A percentile compares a stretch with the other conserved stretches of the same genome.
Conservation (phyloP, 2,888 invertebrate genomes). For the Melanchra persicariae region DNA sequence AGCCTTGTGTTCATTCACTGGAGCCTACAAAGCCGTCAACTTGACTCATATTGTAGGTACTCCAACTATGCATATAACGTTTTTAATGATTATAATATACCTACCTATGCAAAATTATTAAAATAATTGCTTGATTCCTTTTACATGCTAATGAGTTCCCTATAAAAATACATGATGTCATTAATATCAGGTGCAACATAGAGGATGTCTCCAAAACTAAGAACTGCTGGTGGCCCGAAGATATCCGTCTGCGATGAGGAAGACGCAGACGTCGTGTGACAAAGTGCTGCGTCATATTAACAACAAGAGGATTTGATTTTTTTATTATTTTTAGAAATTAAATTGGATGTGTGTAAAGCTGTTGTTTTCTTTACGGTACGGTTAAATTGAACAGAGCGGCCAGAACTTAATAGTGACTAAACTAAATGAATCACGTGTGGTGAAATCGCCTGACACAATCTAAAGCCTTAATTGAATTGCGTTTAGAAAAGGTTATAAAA, state of each 20-base stretch:
- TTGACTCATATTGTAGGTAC: too few species aligned
- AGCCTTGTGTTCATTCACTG: too few species aligned
- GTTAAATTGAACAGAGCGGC: neutral
- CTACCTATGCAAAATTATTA: neutral
- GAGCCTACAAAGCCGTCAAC: too few species aligned
- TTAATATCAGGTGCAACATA: neutral
- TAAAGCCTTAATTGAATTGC: constrained; percentile 36
- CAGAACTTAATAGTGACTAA: constrained; percentile 8
- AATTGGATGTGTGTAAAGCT: neutral
- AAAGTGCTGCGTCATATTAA: constrained; percentile 1
- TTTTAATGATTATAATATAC: neutral
- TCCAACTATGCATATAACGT: too few species aligned
- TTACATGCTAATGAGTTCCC: neutral
- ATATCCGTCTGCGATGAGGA: neutral
- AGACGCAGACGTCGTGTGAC: neutral
- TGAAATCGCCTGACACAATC: constrained; percentile 14
- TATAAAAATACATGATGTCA: neutral
- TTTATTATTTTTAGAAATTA: too few species aligned
- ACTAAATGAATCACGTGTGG: constrained; percentile 24
- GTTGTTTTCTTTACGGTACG: neutral
- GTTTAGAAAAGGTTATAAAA: constrained; percentile 33
- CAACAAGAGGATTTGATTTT: neutral
- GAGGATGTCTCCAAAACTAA: neutral
- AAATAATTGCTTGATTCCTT: neutral
- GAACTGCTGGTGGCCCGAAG: neutral